These are phyloP conservation scores for Ceratosolen fusciceps DNA, from an alignment of 1,140 invertebrate species.

Conservation along the genomic window DNA sequence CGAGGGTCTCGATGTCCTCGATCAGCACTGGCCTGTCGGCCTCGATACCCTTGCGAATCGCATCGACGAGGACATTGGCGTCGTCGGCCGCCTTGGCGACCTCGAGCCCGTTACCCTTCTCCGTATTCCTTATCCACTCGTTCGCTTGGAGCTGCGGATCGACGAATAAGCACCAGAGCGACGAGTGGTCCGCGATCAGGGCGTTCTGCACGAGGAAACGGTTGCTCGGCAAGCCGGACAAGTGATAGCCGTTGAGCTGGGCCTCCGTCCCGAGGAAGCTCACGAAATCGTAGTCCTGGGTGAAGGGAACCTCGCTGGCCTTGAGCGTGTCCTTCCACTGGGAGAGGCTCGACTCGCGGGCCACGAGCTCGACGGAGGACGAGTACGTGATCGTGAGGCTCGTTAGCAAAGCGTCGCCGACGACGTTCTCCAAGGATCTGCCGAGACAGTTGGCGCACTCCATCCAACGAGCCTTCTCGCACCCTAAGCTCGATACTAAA, in stretches of 20 bases:
- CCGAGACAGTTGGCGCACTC: conserved; percentile 73
- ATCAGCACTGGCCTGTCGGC: conserved; percentile 76
- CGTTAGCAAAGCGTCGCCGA: conserved; percentile 78
- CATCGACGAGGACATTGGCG: conserved; percentile 74
- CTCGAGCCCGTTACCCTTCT: conserved; percentile 75
- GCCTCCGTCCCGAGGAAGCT: conserved; percentile 75
- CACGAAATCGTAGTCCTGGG: conserved; percentile 74
- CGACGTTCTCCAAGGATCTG: conserved; percentile 74
- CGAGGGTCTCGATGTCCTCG: conserved; percentile 75
- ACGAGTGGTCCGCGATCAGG: conserved; percentile 73
- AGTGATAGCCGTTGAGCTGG: conserved; percentile 75
- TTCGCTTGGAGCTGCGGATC: conserved; percentile 82
- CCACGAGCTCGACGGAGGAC: conserved; percentile 73
- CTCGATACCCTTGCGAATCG: conserved; percentile 75
- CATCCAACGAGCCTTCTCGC: conserved; percentile 80
- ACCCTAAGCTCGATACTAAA: conserved; percentile 76
- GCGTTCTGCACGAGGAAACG: conserved; percentile 80
- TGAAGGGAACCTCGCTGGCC: conserved; percentile 74
- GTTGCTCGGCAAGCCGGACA: conserved; percentile 77
- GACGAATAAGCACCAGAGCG: conserved; percentile 79
- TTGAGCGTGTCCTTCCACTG: conserved; percentile 73
- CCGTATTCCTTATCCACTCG: conserved; percentile 80
- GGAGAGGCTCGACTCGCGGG: conserved; percentile 65
- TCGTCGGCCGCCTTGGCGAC: conserved; percentile 74
- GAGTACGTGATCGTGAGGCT: conserved; percentile 79